Conservation (phyloP, 1,140 invertebrate species). For the Trachymyrmex cornetzi region DNA sequence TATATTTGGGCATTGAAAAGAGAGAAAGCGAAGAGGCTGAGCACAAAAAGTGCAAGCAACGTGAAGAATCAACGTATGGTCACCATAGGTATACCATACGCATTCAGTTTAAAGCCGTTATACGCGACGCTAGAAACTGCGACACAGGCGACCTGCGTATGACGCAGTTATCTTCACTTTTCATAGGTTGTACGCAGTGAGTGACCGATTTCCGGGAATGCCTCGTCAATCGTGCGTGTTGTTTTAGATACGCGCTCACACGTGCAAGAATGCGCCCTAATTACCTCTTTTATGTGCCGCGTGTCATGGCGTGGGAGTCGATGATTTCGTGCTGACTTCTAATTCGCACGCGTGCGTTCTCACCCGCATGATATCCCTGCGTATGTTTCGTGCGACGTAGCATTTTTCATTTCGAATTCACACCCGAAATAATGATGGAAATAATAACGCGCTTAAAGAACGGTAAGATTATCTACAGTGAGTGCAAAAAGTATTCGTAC, state of each 20-base stretch:
- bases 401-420: background rate
- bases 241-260: background rate
- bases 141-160: background rate
- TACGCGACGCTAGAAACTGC: no score
- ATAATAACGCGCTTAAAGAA: background rate
- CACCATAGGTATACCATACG: no score
- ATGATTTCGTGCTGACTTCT: constrained; percentile 15
- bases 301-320: constrained; percentile 14
- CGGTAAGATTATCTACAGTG: no score
- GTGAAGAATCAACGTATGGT: no score
- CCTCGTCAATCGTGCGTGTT: background rate
- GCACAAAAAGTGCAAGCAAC: no score
- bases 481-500: no score
- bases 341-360: background rate
- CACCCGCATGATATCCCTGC: background rate
- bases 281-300: constrained; percentile 37
- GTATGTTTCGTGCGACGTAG: background rate
- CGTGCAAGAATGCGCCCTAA: constrained; percentile 40
- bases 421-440: background rate
- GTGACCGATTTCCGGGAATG: constrained; percentile 24
- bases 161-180: background rate
- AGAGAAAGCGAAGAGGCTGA: no score
- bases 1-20: no score
- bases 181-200: background rate
- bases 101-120: background rate